Base-by-base conservation (phyloP, 1,140 invertebrate genomes). In the Thrips palmi region DNA sequence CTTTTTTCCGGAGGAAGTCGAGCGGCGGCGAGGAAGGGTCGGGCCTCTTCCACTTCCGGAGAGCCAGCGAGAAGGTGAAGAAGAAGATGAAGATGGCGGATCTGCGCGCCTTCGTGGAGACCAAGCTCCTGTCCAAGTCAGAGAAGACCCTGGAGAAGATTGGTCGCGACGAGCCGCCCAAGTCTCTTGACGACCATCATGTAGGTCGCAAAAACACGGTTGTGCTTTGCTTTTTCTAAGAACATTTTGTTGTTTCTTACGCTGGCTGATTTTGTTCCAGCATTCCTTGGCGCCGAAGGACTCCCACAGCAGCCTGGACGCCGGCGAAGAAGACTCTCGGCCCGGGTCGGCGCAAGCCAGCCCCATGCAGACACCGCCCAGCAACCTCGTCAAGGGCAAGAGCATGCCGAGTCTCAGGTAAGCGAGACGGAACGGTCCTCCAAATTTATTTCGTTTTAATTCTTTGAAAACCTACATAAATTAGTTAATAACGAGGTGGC, bases 381-480 rank as follows among this genome's bases (percentile, higher is more conserved):
- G 72, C 39, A 82, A 80, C 57, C 60, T 91, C 21, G 76, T 87
- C 30, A 87, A 89, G 67, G 87, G 86, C 32, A 91, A 89, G 62
- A 89, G 84, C 63, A 89, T 92, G 84, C 87, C 87, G 4, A 89
- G 85, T 57, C 60, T 92, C 32, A 91, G 84, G 85, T 88, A 67
- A 58, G 58, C 47, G n/a, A n/a, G n/a, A n/a, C n/a, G n/a, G n/a
- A n/a, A n/a, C n/a, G n/a, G n/a, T n/a, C n/a, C n/a, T n/a, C n/a
- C n/a, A n/a, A n/a, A n/a, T n/a, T n/a, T n/a, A n/a, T n/a, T n/a
- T n/a, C n/a, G n/a, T n/a, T n/a, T n/a, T n/a, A n/a, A n/a, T n/a
- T n/a, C n/a, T n/a, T n/a, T n/a, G n/a, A n/a, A n/a, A n/a, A n/a
- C n/a, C n/a, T n/a, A n/a, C n/a, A n/a, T n/a, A n/a, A n/a, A n/a